Base-by-base conservation (phyloP, 1,140 invertebrate species). In the Coenobita brevimanus region DNA sequence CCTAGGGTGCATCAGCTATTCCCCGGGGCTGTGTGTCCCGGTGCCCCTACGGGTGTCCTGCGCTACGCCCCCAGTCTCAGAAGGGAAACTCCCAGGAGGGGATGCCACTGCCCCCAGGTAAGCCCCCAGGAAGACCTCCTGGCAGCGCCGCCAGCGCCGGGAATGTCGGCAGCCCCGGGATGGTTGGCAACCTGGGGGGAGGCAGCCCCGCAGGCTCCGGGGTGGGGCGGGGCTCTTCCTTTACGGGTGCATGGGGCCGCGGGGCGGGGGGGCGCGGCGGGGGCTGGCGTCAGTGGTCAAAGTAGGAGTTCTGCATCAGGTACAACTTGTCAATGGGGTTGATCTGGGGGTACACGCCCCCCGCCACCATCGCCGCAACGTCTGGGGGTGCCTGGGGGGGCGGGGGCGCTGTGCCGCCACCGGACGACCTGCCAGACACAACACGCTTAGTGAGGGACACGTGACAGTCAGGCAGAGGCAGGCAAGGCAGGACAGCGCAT, bases 291-390 rank as follows among this genome's bases (percentile, higher is more conserved):
- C 89, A 90, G 90, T 90, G 89, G 76, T 89, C 83, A 92, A 98
- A 98, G 92, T 98, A 98, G 50, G 97, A 98, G 93, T 96, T 97
- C 93, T 98, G 97, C 98, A 99, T 99, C 91, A 98, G 96, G 93
- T 98, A 99, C 69, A 99, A 94, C 93, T 98, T 98, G 93, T 99
- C 98, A 90, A 99, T 99, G 50, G 98, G 98, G 93, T 99, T 99
- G 91, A 95, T 91, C 71, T 90, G 89, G 17, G 89, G 89, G 78
- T 90, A 90, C 62, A 89, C 76, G 57, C 67, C 76, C 4, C 80
- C 85, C 15, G 89, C 57, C 27, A 89, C 87, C 78, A 90, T 86
- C 21, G 82, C 69, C n/a, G 89, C 60, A 57, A 90, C 84, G 71
- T 90, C 89, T 41, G 81, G 80, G 27, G 75, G 75, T 33, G 50